Conservation (phyloP, 2,797 vertebrate genomes). For the Stomatorhinus walkeri region DNA sequence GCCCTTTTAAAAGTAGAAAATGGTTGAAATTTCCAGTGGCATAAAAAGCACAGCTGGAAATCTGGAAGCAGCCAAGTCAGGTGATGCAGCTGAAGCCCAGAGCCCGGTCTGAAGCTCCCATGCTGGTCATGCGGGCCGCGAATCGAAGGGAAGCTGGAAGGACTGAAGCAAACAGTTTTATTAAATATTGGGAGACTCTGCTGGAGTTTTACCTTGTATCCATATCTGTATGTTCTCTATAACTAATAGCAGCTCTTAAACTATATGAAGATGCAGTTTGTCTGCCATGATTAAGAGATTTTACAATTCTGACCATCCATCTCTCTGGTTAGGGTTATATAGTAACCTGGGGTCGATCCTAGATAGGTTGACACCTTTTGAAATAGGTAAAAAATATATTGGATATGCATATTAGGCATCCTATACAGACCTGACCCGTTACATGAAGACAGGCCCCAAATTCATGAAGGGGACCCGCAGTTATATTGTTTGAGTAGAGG, state of each 20-base stretch:
- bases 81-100: not conserved
- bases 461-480: not conserved
- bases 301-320: not conserved
- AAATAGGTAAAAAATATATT: not conserved
- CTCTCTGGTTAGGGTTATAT: not conserved
- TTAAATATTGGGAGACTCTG: not conserved
- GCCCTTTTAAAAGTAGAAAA: slow-evolving; percentile 38
- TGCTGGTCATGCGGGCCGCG: not conserved
- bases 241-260: not conserved
- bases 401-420: not conserved
- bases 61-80: not conserved
- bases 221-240: not conserved
- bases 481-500: not conserved
- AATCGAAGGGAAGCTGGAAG: not conserved
- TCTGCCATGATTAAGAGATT: not conserved
- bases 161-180: not conserved
- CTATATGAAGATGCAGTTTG: not conserved
- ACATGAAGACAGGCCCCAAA: not conserved
- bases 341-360: not conserved
- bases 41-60: not conserved
- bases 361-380: not conserved
- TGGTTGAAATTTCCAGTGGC: slow-evolving; percentile 38
- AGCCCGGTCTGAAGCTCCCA: not conserved
- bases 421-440: not conserved
- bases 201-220: not conserved